These are phyloP conservation scores for Ochotona princeps DNA, from an alignment of 2,113 vertebrate species.

Conservation along the genomic window DNA sequence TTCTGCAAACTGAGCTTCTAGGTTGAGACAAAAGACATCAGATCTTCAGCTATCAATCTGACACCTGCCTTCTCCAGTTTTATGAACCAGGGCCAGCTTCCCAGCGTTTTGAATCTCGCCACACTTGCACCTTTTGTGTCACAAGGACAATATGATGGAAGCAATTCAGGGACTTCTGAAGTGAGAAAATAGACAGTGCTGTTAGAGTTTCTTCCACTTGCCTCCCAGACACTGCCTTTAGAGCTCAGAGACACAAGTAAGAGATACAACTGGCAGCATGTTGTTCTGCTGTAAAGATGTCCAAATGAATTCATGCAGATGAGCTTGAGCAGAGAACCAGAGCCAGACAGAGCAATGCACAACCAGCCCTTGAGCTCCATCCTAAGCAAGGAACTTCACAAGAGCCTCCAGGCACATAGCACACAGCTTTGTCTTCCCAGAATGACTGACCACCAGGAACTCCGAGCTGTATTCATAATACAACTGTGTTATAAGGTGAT, in stretches of 20 bases:
- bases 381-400: accelerated
- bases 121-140: neutral
- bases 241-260: neutral
- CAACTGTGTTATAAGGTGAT: neutral
- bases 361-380: neutral
- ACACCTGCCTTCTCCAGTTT: neutral
- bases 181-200: neutral
- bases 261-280: neutral
- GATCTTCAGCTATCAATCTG: neutral
- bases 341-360: accelerated
- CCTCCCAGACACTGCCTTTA: neutral
- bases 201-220: neutral
- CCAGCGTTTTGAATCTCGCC: neutral
- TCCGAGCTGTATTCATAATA: neutral
- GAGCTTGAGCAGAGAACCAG: neutral
- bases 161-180: neutral
- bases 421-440: neutral
- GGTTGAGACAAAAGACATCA: neutral
- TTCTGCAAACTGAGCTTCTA: neutral
- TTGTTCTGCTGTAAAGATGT: neutral
- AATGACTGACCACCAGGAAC: neutral
- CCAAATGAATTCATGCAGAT: neutral
- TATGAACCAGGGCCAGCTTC: neutral
- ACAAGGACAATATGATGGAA: neutral
- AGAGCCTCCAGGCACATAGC: neutral